phyloP scores from a whole-genome alignment of 23 tunicate species.

The Phallusia fumigata region DNA sequence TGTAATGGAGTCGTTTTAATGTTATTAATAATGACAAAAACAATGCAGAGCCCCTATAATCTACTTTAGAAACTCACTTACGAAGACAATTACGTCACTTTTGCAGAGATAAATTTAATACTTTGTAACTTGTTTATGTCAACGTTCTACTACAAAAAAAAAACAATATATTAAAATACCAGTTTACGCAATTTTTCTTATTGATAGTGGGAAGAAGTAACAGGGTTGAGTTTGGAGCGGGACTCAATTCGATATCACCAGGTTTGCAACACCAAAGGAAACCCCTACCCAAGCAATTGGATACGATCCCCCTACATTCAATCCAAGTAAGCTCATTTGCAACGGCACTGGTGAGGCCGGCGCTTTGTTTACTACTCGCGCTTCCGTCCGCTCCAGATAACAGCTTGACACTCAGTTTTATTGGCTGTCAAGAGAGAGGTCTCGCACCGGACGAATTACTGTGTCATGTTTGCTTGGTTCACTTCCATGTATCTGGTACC shows the following conservation, averaged over 20 bases:
- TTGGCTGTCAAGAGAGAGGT: not conserved
- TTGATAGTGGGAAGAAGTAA: slow-evolving; percentile 92
- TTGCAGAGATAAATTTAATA: too few relatives aligned
- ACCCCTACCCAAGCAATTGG: slow-evolving; percentile 58
- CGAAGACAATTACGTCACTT: too few relatives aligned
- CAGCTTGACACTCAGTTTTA: not conserved
- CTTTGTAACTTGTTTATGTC: too few relatives aligned
- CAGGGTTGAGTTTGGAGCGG: slow-evolving; percentile 47
- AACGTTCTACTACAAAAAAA: too few relatives aligned
- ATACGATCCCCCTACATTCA: slow-evolving; percentile 67
- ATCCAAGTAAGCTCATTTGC: slow-evolving; percentile 38
- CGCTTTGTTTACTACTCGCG: not conserved
- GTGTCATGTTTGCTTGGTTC: too few relatives aligned
- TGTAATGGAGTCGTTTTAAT: too few relatives aligned
- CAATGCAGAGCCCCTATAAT: not conserved
- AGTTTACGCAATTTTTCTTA: not conserved
- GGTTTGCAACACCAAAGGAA: slow-evolving; percentile 40
- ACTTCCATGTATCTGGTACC: too few relatives aligned
- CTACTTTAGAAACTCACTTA: not conserved
- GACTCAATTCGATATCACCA: slow-evolving; percentile 66
- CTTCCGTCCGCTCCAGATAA: slow-evolving; percentile 10
- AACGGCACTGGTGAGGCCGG: not conserved
- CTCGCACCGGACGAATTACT: too few relatives aligned
- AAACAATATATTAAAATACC: too few relatives aligned
- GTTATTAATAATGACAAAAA: too few relatives aligned